Percentiles rank a stretch among this genome's conserved stretches.
These are phyloP conservation scores for Acholoe squamosa DNA, from an alignment of 2,888 invertebrate species.

Conservation along the genomic window DNA sequence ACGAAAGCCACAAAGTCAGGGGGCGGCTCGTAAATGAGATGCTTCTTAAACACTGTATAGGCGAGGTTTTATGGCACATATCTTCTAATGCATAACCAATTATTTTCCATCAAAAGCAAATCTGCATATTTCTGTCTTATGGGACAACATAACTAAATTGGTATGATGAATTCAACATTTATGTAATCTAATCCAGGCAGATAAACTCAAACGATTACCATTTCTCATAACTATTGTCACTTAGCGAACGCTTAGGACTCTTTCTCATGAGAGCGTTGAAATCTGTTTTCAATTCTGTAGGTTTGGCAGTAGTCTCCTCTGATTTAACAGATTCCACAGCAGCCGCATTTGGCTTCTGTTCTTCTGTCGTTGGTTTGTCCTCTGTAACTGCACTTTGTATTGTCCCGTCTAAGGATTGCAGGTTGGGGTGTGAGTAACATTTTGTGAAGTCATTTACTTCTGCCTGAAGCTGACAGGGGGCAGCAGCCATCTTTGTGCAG, in stretches of 20 bases:
- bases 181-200: no score
- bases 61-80: no score
- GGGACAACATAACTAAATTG: no score
- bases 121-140: no score
- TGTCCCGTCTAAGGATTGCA: neutral
- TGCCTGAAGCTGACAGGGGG: conserved; percentile 38
- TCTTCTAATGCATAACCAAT: no score
- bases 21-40: no score
- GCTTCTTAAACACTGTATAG: no score
- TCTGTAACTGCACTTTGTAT: neutral
- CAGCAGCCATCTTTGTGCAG: conserved; percentile 38
- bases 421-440: conserved; percentile 39
- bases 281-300: neutral
- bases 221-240: neutral
- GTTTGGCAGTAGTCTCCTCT: neutral
- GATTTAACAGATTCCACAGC: neutral
- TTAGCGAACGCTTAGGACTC: neutral
- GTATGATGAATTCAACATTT: no score
- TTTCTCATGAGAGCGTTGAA: conserved; percentile 17
- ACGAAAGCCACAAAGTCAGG: no score
- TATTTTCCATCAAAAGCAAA: no score
- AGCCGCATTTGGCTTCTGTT: neutral
- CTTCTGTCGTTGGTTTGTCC: neutral
- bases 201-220: neutral
- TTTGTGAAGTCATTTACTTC: conserved; percentile 48